Evolutionary conservation across 2,797 vertebrate genomes (phyloP).

Genomic region (Octomys mimax): DNA sequence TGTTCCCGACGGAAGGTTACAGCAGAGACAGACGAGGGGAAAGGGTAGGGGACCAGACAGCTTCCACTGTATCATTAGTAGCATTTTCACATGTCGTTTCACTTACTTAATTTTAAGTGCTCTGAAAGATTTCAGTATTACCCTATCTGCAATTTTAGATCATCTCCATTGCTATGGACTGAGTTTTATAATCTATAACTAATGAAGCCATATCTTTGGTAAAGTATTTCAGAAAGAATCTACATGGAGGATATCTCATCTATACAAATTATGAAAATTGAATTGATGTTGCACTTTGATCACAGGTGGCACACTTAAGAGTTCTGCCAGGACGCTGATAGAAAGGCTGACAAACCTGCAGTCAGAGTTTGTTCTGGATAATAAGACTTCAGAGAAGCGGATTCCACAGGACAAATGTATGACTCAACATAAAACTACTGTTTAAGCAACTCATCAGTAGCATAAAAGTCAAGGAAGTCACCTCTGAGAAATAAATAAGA

Average conservation of each 20-base stretch:
- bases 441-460: background rate
- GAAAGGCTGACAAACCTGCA: background rate
- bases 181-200: slow-evolving; percentile 69
- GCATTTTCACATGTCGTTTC: slow-evolving; percentile 2
- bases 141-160: slow-evolving; percentile 55
- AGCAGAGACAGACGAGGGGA: background rate
- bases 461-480: background rate
- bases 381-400: background rate
- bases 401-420: background rate
- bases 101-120: slow-evolving; percentile 67
- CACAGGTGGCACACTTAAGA: background rate
- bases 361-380: slow-evolving; percentile 36
- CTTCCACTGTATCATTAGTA: background rate
- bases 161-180: background rate
- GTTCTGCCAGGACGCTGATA: background rate
- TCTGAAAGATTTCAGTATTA: slow-evolving; percentile 54
- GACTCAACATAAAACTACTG: background rate
- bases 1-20: background rate
- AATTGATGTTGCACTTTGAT: slow-evolving; percentile 8
- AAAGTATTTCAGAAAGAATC: slow-evolving; percentile 12
- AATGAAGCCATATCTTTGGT: slow-evolving; percentile 34
- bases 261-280: slow-evolving; percentile 31
- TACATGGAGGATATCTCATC: background rate
- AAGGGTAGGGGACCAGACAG: background rate
- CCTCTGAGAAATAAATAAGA: background rate